phyloP scores from a whole-genome alignment of 2,888 invertebrate genomes.

The Lumbricus terrestris region DNA sequence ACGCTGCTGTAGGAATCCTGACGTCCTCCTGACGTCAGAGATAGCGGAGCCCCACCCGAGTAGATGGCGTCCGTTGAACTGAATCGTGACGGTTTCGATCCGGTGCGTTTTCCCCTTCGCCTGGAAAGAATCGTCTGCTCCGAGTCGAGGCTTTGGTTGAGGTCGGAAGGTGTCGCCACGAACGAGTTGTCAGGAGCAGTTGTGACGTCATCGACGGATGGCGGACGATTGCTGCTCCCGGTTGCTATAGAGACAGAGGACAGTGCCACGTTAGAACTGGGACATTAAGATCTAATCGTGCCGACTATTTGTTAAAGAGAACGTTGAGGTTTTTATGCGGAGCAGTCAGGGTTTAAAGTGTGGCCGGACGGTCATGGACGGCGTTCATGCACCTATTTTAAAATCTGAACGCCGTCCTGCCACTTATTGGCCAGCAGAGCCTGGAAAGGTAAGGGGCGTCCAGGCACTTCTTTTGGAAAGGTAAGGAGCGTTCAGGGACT shows the following conservation, averaged over 20 bases:
- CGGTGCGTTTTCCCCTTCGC: not conserved
- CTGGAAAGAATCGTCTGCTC: not conserved
- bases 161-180: not conserved
- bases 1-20: not conserved
- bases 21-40: not conserved
- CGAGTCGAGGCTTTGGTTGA: not conserved
- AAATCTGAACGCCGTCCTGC: too few species aligned
- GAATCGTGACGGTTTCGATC: not conserved
- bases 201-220: conserved; percentile 6
- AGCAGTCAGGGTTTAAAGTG: too few species aligned
- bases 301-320: too few species aligned
- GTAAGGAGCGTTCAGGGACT: too few species aligned
- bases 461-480: too few species aligned
- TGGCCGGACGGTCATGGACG: too few species aligned
- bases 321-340: too few species aligned
- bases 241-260: not conserved
- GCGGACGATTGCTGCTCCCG: not conserved
- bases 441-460: too few species aligned
- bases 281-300: not conserved
- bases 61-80: not conserved
- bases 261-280: not conserved
- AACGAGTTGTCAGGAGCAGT: not conserved
- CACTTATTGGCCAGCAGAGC: too few species aligned
- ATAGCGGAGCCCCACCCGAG: not conserved
- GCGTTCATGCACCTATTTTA: too few species aligned